Evolutionary conservation across 2,797 vertebrate species (phyloP).

Genomic region (Triplophysa yarkandensis): DNA sequence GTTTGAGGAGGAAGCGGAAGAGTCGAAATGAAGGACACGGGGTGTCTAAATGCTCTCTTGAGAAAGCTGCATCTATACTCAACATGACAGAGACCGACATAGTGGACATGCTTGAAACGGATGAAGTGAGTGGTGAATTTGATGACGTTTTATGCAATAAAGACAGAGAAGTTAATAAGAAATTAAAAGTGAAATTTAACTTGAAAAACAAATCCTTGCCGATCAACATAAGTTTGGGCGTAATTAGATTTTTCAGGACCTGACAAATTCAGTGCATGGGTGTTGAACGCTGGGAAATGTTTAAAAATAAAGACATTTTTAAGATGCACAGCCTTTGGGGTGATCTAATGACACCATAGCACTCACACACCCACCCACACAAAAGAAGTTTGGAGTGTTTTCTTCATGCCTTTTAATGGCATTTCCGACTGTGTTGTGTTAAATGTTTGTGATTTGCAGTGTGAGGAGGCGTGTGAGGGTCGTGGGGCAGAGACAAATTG

Average conservation of each 20-base stretch:
- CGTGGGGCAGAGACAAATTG: conserved; percentile 83
- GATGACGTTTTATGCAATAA: neutral
- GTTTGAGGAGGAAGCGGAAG: conserved; percentile 73
- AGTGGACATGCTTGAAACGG: conserved; percentile 84
- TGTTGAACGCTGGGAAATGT: conserved; percentile 11
- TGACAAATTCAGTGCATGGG: neutral
- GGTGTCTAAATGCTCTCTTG: conserved; percentile 82
- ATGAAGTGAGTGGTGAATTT: conserved; percentile 72
- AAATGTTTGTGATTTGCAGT: conserved; percentile 25
- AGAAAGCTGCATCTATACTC: conserved; percentile 89
- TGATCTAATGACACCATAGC: conserved; percentile 7
- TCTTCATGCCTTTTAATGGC: conserved; percentile 33
- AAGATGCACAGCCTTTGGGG: neutral
- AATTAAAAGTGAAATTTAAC: neutral
- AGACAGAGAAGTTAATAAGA: neutral
- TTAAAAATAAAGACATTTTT: neutral
- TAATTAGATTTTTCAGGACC: neutral
- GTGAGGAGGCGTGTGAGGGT: conserved; percentile 56
- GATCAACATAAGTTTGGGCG: neutral
- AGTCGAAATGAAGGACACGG: conserved; percentile 61
- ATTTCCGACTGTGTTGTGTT: conserved; percentile 17
- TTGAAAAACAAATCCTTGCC: neutral
- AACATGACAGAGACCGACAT: conserved; percentile 89
- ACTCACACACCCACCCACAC: conserved; percentile 29
- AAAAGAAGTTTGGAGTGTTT: conserved; percentile 11